Percentiles rank a stretch among this genome's conserved stretches.
phyloP scores from a whole-genome alignment of 2,113 vertebrate genomes.

The Centropus unirufus region DNA sequence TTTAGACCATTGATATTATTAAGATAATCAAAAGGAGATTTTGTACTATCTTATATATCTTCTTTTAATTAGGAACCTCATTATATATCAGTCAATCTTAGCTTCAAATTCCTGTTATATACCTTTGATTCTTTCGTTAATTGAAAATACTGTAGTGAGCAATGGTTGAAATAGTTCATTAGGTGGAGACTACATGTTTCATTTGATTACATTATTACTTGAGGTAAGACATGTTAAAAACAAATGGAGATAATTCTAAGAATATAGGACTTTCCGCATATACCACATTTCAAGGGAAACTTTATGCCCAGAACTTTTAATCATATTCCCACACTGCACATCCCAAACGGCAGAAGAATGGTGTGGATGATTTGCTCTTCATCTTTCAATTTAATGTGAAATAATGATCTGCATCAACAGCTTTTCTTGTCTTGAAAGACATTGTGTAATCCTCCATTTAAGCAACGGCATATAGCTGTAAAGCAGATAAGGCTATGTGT shows the following conservation, averaged over 20 bases:
- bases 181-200: background rate
- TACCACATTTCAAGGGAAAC: rapidly evolving
- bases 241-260: background rate
- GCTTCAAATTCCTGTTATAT: background rate
- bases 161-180: background rate
- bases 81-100: background rate
- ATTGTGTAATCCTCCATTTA: background rate
- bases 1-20: background rate
- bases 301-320: background rate
- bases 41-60: background rate
- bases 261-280: background rate
- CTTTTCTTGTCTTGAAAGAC: background rate
- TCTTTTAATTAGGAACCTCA: background rate
- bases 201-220: background rate
- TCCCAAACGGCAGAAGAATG: background rate
- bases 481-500: background rate
- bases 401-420: background rate
- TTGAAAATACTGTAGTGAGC: background rate
- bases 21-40: background rate
- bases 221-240: background rate
- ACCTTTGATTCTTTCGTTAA: background rate
- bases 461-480: background rate
- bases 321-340: background rate
- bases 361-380: background rate
- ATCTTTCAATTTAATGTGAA: background rate